Base-by-base conservation (phyloP, 2,888 invertebrate genomes). In the Malthinus seriepunctatus region DNA sequence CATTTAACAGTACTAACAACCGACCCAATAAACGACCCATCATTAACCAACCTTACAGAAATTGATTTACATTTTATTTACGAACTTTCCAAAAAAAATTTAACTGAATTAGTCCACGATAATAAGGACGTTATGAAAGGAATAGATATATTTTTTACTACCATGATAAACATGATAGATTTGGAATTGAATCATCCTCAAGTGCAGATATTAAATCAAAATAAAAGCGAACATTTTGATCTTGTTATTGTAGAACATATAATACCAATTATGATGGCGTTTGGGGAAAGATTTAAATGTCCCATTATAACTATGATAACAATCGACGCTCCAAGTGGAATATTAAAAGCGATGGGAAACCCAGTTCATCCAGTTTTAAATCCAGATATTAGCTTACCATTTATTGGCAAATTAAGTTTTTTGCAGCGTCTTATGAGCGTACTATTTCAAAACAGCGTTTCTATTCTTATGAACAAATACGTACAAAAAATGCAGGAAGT, bases 271-370 rank as follows among this genome's bases (percentile, higher is more conserved):
- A 68, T 69, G 62, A 63, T 69, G 45, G 70, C 70, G 4, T 74
- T 77, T 53, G 66, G 68, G 23, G 69, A 73, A 66, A 65, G 69
- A 46, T 77, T 76, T 51, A 64, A 74, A 6, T 71, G 72, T 56
- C 77, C 78, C 0, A 66, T 73, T 23, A 73, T 78, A 35, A 76
- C 72, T 1, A 58, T 78, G 3, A 59, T 68, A n/a, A 74, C 77
- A 0, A 34, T 76, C 49, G 76, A 74, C 49, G 66, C 69, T 8
- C 67, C 66, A 4, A 42, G 66, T 7, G 67, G 67, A 39, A 69
- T 67, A 12, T 73, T 75, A 48, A 69, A 73, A 10, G 52, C 68
- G 1, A 61, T 73, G 3, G 77, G 76, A 0, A 77, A 76, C 62
- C 71, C 72, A 1, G 60, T 68, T 0, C 73, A 76, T 67, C 76